Evolutionary conservation across 2,113 vertebrate genomes (phyloP).

Genomic region (Neolamprologus caudopunctatus): DNA sequence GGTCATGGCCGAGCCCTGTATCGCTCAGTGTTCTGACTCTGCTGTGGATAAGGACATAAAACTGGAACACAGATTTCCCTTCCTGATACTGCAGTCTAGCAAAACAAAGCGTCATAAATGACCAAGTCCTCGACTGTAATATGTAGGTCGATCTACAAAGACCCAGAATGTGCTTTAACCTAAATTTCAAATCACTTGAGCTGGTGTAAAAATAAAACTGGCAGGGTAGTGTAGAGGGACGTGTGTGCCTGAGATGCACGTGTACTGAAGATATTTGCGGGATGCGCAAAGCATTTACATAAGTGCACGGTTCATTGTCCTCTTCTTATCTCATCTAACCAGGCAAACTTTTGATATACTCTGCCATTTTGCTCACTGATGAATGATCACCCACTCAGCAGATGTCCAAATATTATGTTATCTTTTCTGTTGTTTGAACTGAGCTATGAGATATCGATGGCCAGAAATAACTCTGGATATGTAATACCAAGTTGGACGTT

Average conservation of each 20-base stretch:
- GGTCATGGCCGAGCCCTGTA: neutral
- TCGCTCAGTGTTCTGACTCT: neutral
- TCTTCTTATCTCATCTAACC: neutral
- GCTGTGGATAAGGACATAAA: neutral
- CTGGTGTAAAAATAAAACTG: conserved; percentile 37
- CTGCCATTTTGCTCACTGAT: neutral
- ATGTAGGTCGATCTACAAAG: conserved; percentile 38
- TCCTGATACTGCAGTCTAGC: neutral
- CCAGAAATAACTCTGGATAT: neutral
- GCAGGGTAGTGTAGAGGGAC: neutral
- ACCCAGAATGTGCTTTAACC: conserved; percentile 30
- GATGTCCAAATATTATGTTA: conserved; percentile 19
- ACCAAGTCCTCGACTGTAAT: conserved; percentile 2
- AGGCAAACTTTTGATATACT: neutral
- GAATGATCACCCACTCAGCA: conserved; percentile 26
- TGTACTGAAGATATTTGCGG: neutral
- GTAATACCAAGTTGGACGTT: neutral
- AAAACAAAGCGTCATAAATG: conserved; percentile 16
- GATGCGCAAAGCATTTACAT: neutral
- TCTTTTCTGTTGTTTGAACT: conserved; percentile 1
- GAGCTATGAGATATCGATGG: neutral
- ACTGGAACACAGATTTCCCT: neutral
- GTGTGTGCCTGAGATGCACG: neutral
- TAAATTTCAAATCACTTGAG: conserved; percentile 36
- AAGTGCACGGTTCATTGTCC: neutral